These are phyloP conservation scores for Argyresthia albistria DNA, from an alignment of 2,888 invertebrate species.

Conservation along the genomic window DNA sequence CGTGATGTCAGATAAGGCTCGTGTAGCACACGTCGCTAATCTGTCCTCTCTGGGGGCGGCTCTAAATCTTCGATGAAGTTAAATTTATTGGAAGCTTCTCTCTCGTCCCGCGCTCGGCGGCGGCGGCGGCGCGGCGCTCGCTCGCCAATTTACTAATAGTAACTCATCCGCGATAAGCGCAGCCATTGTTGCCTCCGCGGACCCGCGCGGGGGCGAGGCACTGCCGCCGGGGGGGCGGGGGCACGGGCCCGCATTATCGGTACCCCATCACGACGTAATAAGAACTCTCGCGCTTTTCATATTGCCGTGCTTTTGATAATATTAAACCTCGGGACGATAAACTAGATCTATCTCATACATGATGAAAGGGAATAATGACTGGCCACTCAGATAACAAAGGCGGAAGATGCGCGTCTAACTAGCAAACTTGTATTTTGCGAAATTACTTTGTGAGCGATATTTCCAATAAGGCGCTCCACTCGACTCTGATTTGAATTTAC, in stretches of 20 bases:
- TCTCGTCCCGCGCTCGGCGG: too few species aligned
- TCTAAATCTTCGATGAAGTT: constrained; percentile 4
- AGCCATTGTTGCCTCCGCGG: constrained; percentile 15
- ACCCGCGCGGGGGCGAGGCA: constrained; percentile 1
- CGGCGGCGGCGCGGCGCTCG: constrained; percentile 26
- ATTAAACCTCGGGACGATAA: constrained; percentile 3
- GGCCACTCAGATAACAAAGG: constrained; percentile 3
- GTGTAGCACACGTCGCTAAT: not conserved
- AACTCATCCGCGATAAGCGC: constrained; percentile 54
- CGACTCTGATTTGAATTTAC: too few species aligned
- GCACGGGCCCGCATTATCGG: constrained; percentile 18
- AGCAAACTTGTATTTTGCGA: not conserved
- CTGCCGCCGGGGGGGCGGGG: constrained; percentile 2
- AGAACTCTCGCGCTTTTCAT: constrained; percentile 14
- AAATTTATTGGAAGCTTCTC: constrained; percentile 46
- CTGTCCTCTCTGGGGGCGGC: not conserved
- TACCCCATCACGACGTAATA: constrained; percentile 29
- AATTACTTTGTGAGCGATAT: not conserved
- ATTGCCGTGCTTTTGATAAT: constrained; percentile 1
- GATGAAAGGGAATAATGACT: constrained; percentile 5
- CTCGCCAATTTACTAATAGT: constrained; percentile 61
- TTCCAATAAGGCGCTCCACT: too few species aligned
- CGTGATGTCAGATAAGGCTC: not conserved
- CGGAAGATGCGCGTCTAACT: constrained; percentile 2
- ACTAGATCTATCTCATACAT: not conserved